phyloP scores from a whole-genome alignment of 2,797 vertebrate species.

The Leptodactylus fallax region DNA sequence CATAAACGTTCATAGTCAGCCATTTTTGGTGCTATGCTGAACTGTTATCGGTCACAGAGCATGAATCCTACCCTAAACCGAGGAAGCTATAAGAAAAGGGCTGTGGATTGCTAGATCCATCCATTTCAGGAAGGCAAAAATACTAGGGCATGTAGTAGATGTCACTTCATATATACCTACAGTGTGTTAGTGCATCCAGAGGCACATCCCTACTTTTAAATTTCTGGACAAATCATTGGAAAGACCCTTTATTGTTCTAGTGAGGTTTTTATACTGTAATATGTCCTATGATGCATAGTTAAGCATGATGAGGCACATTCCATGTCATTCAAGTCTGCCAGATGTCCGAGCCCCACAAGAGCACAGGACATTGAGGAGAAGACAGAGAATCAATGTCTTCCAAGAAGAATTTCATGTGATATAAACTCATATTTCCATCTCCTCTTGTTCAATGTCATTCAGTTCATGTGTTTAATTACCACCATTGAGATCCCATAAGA shows the following conservation, averaged over 20 bases:
- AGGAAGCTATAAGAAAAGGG: no score
- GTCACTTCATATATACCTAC: no score
- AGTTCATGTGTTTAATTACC: constrained; percentile 43
- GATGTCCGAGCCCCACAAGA: neutral
- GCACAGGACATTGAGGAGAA: constrained; percentile 8
- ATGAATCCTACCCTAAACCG: no score
- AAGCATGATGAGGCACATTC: neutral
- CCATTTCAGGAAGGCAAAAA: no score
- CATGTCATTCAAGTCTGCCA: neutral
- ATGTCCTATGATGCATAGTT: neutral
- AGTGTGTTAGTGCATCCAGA: neutral
- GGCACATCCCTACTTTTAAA: neutral
- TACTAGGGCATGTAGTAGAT: no score
- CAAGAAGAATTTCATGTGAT: neutral
- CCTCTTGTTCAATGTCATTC: constrained; percentile 9
- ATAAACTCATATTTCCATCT: neutral
- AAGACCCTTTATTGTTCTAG: neutral
- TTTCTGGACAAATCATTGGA: neutral
- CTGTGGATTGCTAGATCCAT: no score
- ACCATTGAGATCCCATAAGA: constrained; percentile 28
- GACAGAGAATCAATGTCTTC: constrained; percentile 1
- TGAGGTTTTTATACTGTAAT: neutral
- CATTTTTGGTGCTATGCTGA: no score
- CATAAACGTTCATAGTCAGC: no score
- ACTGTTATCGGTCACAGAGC: no score